Evolutionary conservation across 2,113 vertebrate genomes (phyloP).

Genomic region (Isichthys henryi): DNA sequence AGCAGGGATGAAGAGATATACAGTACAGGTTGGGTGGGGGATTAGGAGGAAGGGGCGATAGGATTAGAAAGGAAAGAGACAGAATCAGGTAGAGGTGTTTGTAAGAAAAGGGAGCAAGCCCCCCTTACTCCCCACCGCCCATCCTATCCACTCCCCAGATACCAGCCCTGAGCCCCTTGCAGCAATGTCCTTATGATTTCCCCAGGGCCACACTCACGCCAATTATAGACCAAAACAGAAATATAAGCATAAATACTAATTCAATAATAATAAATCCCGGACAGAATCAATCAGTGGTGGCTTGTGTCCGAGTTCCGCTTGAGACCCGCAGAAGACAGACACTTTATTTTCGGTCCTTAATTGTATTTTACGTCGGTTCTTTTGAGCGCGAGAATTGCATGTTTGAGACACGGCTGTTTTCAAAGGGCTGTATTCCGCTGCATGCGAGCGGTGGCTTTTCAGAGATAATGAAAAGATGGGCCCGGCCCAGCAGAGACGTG

Average conservation of each 20-base stretch:
- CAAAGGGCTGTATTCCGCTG: not conserved
- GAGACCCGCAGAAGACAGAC: not conserved
- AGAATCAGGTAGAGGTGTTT: not conserved
- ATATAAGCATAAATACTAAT: not conserved
- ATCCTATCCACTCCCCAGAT: not conserved
- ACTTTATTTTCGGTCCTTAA: not conserved
- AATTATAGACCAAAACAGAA: not conserved
- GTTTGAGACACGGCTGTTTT: not conserved
- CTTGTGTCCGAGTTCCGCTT: not conserved
- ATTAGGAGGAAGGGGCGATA: not conserved
- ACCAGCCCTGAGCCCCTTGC: not conserved
- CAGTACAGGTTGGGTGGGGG: not conserved
- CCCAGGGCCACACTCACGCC: not conserved
- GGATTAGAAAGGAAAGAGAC: not conserved
- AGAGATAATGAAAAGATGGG: not conserved
- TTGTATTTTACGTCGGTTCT: not conserved
- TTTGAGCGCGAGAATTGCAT: not conserved
- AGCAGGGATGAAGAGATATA: not conserved
- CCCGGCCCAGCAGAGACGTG: not conserved
- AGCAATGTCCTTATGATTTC: not conserved
- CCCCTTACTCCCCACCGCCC: too few species aligned
- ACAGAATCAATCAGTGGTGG: not conserved
- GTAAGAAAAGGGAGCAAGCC: not conserved
- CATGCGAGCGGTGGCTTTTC: not conserved
- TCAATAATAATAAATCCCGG: not conserved